Conservation (phyloP, 2,113 vertebrate species). For the Hydropotes inermis region DNA sequence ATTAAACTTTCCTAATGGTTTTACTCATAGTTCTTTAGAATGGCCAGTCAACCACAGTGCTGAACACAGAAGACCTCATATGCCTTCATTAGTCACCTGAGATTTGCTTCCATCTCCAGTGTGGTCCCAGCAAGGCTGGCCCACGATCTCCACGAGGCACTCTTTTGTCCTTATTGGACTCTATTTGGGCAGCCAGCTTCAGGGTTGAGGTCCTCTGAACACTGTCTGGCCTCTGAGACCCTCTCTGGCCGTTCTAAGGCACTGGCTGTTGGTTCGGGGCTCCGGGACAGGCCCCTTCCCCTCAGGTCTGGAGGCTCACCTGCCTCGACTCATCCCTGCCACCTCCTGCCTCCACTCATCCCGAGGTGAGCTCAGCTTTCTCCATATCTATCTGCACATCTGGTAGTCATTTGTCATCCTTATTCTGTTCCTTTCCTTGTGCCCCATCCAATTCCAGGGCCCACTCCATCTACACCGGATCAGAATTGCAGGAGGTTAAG, state of each 20-base stretch:
- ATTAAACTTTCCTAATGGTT: neutral
- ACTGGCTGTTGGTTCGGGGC: neutral
- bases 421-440: neutral
- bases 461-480: neutral
- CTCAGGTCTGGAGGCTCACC: neutral
- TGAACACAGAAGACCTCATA: neutral
- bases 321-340: neutral
- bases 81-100: neutral
- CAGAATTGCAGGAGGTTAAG: neutral
- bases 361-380: neutral
- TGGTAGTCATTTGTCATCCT: neutral
- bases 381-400: neutral
- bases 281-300: rapidly evolving
- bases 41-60: neutral
- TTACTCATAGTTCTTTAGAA: neutral
- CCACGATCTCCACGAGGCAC: neutral
- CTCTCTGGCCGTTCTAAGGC: neutral
- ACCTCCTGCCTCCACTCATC: neutral
- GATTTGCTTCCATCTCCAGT: neutral
- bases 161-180: neutral
- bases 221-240: neutral
- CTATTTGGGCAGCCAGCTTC: neutral
- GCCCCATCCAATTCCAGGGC: neutral
- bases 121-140: neutral
- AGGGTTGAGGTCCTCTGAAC: no score